Evolutionary conservation across 2,888 invertebrate species (phyloP).

Genomic region (Hemithea aestivaria): DNA sequence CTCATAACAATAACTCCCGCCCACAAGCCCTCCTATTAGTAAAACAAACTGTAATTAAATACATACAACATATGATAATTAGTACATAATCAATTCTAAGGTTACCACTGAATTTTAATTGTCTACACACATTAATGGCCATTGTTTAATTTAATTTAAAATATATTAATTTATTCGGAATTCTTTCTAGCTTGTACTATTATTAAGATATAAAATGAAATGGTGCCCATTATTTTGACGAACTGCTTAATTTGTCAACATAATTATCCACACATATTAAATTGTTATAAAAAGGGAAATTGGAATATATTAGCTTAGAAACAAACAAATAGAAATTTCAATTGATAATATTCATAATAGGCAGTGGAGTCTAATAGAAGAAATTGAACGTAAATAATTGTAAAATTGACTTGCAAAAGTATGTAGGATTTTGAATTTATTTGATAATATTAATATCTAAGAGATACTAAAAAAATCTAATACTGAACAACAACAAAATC

Average conservation of each 20-base stretch:
- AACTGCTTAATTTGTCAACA: constrained; percentile 1
- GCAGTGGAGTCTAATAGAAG: too few relatives aligned
- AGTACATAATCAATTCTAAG: constrained; percentile 44
- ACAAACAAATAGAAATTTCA: too few relatives aligned
- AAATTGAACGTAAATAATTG: too few relatives aligned
- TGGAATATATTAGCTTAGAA: not conserved
- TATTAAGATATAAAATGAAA: constrained; percentile 8
- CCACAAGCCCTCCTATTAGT: constrained; percentile 45
- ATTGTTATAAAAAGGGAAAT: too few relatives aligned
- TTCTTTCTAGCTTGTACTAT: constrained; percentile 12
- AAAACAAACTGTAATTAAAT: constrained; percentile 53
- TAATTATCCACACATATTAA: not conserved
- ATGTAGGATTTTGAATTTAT: too few relatives aligned
- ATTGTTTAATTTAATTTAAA: constrained; percentile 19
- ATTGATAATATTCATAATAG: too few relatives aligned
- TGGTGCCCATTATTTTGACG: constrained; percentile 2
- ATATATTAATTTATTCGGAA: constrained; percentile 16
- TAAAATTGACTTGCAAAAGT: too few relatives aligned
- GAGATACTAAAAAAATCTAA: too few relatives aligned
- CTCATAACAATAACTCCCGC: constrained; percentile 39
- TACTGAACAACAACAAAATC: too few relatives aligned
- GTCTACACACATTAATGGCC: constrained; percentile 21
- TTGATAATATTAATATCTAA: too few relatives aligned
- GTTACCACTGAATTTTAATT: constrained; percentile 35
- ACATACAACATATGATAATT: constrained; percentile 52